These are phyloP conservation scores for Trichopria drosophilae DNA, from an alignment of 2,888 invertebrate species.

Conservation along the genomic window DNA sequence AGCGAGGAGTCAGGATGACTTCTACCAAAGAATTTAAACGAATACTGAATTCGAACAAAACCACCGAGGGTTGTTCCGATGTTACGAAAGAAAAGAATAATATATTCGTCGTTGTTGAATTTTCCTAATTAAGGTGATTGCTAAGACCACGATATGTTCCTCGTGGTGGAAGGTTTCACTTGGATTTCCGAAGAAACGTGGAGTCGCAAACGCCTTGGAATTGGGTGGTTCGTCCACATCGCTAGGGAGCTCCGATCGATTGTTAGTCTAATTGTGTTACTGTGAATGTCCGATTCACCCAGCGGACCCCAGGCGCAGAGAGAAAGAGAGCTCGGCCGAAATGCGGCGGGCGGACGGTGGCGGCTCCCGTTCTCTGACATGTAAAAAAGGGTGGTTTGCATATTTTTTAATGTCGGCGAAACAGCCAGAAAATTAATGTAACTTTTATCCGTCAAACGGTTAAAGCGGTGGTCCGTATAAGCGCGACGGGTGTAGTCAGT, in stretches of 20 bases:
- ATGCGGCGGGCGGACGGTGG: constrained; percentile 48
- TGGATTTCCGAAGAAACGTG: too few relatives aligned
- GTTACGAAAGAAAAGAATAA: too few relatives aligned
- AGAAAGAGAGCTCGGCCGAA: constrained; percentile 43
- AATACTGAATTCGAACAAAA: constrained; percentile 41
- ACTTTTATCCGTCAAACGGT: constrained; percentile 45
- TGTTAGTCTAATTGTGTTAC: constrained; percentile 57
- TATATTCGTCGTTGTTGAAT: too few relatives aligned
- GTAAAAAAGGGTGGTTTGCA: constrained; percentile 52
- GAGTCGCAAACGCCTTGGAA: too few relatives aligned
- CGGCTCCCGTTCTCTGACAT: constrained; percentile 46
- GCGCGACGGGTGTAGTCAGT: constrained; percentile 8
- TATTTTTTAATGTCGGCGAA: constrained; percentile 52
- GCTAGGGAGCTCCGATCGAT: constrained; percentile 51
- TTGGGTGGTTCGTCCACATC: constrained; percentile 52
- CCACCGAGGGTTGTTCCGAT: too few relatives aligned
- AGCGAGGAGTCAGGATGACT: constrained; percentile 46
- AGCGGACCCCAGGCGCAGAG: constrained; percentile 42
- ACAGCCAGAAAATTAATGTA: constrained; percentile 47
- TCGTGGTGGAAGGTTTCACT: too few relatives aligned
- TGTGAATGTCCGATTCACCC: constrained; percentile 55
- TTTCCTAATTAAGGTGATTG: too few relatives aligned
- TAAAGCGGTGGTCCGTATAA: too few relatives aligned
- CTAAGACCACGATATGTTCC: too few relatives aligned
- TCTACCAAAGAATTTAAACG: constrained; percentile 49